These are phyloP conservation scores for Megaceryle alcyon DNA, from an alignment of 2,797 vertebrate genomes.

Conservation along the genomic window DNA sequence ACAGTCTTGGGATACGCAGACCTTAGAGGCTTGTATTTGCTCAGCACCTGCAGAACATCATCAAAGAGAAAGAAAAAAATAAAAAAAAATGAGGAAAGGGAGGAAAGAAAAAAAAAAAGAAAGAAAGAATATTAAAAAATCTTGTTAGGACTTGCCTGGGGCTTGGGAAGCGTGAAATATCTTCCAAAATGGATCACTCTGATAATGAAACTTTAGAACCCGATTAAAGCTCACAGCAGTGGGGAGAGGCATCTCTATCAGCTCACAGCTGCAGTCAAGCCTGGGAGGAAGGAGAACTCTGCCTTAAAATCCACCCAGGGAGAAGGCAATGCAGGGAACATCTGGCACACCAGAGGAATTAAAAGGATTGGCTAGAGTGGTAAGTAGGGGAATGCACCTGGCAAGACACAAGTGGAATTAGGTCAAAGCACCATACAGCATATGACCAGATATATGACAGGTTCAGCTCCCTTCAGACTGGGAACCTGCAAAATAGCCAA, in stretches of 20 bases:
- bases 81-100: neutral
- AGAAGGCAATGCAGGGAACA: conserved; percentile 69
- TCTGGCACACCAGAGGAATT: conserved; percentile 58
- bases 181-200: conserved; percentile 61
- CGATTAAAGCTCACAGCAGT: conserved; percentile 62
- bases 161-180: conserved; percentile 50
- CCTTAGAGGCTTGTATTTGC: conserved; percentile 22
- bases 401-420: conserved; percentile 22
- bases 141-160: conserved; percentile 53
- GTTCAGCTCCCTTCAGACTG: neutral
- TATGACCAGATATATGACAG: neutral
- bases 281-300: conserved; percentile 52
- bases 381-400: conserved; percentile 23
- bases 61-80: neutral
- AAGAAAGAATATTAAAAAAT: neutral
- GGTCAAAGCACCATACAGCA: neutral
- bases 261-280: conserved; percentile 55
- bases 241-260: conserved; percentile 52
- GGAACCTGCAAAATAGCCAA: neutral
- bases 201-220: conserved; percentile 76
- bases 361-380: neutral
- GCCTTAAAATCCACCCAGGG: conserved; percentile 68
- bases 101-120: neutral
- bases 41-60: conserved; percentile 41
- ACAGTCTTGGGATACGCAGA: neutral